Percentiles rank a stretch among this genome's conserved stretches.
Evolutionary conservation across 2,888 invertebrate genomes (phyloP).

Genomic region (Ramazzottius varieornatus): DNA sequence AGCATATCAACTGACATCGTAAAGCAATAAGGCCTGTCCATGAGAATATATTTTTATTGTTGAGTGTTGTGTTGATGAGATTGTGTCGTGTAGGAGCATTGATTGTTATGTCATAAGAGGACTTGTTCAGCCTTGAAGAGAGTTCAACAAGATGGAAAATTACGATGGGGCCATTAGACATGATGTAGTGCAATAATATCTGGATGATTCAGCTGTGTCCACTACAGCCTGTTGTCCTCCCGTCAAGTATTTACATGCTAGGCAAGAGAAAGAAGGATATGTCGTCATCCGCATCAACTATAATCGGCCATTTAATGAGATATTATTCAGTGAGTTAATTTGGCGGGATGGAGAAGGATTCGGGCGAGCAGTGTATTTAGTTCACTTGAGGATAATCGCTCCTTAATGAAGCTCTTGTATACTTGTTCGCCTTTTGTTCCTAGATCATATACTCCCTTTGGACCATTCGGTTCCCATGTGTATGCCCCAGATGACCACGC

Average conservation of each 20-base stretch:
- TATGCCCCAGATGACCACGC: not conserved
- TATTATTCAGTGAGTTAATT: not conserved
- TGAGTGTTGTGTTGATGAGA: too few relatives aligned
- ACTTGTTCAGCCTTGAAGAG: too few relatives aligned
- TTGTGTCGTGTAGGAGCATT: not conserved
- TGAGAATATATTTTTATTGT: not conserved
- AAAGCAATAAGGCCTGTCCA: not conserved
- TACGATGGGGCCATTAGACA: not conserved
- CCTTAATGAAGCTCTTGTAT: conserved; percentile 2
- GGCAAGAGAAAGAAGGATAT: too few relatives aligned
- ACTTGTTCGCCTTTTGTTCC: not conserved
- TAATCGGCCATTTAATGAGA: too few relatives aligned
- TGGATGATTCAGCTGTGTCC: not conserved
- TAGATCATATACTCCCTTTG: not conserved
- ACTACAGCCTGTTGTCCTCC: not conserved
- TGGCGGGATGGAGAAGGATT: not conserved
- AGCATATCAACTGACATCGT: not conserved
- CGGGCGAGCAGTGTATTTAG: too few relatives aligned
- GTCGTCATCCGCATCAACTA: too few relatives aligned
- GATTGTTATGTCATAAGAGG: not conserved
- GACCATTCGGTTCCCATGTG: too few relatives aligned
- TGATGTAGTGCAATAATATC: too few relatives aligned
- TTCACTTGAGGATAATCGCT: conserved; percentile 4
- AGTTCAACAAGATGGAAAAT: not conserved
- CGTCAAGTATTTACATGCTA: too few relatives aligned